phyloP scores from a whole-genome alignment of 2,888 invertebrate genomes.

The Amorpha juglandis region DNA sequence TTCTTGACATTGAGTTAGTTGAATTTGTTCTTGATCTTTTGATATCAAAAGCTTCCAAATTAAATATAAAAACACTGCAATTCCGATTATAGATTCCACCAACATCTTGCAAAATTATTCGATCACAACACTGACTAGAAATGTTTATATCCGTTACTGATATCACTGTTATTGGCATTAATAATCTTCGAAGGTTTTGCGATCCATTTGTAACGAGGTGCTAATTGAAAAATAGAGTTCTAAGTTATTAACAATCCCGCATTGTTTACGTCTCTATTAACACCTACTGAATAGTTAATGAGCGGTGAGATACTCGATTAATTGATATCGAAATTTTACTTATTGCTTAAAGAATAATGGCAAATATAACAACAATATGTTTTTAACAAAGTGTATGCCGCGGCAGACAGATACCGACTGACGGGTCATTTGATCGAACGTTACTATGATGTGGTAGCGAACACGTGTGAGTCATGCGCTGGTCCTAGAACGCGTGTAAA shows the following conservation, averaged over 20 bases:
- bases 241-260: constrained; percentile 52
- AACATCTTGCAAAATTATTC: constrained; percentile 65
- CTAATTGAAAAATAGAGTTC: constrained; percentile 53
- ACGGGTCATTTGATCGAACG: constrained; percentile 56
- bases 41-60: constrained; percentile 67
- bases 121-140: constrained; percentile 70
- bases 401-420: constrained; percentile 61
- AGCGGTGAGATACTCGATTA: too few species aligned
- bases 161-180: constrained; percentile 41
- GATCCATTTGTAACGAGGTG: constrained; percentile 61
- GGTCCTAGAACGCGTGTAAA: constrained; percentile 71
- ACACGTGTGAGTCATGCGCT: constrained; percentile 70
- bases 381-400: constrained; percentile 50
- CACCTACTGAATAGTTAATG: constrained; percentile 4
- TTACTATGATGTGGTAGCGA: constrained; percentile 68
- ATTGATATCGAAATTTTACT: not conserved
- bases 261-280: constrained; percentile 37
- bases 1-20: constrained; percentile 33
- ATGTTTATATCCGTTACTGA: constrained; percentile 48
- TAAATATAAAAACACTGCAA: constrained; percentile 64
- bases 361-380: constrained; percentile 38
- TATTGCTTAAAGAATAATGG: constrained; percentile 23
- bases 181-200: constrained; percentile 55
- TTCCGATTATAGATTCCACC: constrained; percentile 68
- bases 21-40: constrained; percentile 39